Base-by-base conservation (phyloP, 2,113 vertebrate species). In the Terrapene triunguis region DNA sequence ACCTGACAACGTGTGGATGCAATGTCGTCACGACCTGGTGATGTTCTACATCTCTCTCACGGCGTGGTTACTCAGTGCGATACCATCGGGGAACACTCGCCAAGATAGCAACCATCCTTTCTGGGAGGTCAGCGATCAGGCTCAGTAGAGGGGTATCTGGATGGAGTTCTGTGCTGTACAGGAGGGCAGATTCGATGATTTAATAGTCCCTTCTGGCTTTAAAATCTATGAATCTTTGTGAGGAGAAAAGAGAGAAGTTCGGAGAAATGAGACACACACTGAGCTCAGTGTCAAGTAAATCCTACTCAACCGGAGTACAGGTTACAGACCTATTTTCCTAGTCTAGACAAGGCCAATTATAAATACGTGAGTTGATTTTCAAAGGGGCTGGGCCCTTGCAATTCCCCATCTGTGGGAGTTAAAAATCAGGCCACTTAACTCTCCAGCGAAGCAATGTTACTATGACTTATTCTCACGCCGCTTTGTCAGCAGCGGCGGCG, bases 401-500 rank as follows among this genome's bases (percentile, higher is more conserved):
- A 48, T 69, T 82, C 44, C 48, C 79, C 54, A 27, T 10, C 27
- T 1, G 1, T 5, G 54, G 27, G 32, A 27, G 48, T 2, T 8
- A 12, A 29, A 21, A 16, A 69, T 32, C 62, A 69, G 16, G 32
- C 62, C 32, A 8, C 29, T 14, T 14, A 32, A 9, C 32, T 72
- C 2, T 2, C 0, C 0, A 19, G 35, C 2, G 0, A 27, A 59
- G 35, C 44, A 50, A 38, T 1, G 0, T 5, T 4, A 25, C n/a
- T 10, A 21, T 69, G 65, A 38, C 35, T 42, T 0, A 2, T 5
- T 47, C 27, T 84, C 17, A 29, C 1, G 11, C 6, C 2, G 3
- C 27, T 84, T 1, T 10, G 80, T n/a, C 50, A 69, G 80, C 57
- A 1, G 4, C 16, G 57, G 57, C n/a, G 44, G 10, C 44, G 22